phyloP scores from a whole-genome alignment of 2,888 invertebrate genomes.

The Rhingia campestris region DNA sequence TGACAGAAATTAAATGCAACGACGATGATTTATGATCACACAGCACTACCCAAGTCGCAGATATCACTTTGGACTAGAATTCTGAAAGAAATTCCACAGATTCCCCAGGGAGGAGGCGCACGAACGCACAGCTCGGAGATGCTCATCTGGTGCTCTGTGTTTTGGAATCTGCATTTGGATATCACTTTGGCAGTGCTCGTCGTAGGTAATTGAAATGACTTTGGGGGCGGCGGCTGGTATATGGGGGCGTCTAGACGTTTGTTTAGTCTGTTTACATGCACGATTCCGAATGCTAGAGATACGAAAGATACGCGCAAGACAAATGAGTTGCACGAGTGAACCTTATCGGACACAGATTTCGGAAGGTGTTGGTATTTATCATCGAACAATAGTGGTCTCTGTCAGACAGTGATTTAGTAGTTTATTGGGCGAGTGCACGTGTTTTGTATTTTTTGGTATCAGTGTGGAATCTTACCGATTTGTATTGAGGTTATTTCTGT shows the following conservation, averaged over 20 bases:
- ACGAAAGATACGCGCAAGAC: conserved; percentile 38
- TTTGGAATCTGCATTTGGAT: conserved; percentile 34
- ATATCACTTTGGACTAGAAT: conserved; percentile 39
- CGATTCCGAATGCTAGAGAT: conserved; percentile 19
- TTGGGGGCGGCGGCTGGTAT: conserved; percentile 32
- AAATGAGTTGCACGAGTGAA: conserved; percentile 30
- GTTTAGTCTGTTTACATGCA: conserved; percentile 32
- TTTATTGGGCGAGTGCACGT: conserved; percentile 25
- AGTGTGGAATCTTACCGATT: conserved; percentile 19
- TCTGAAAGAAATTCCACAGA: conserved; percentile 18
- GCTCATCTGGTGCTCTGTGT: conserved; percentile 18
- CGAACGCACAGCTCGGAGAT: neutral
- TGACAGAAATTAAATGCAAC: conserved; percentile 46
- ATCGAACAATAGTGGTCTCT: conserved; percentile 50
- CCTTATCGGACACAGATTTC: conserved; percentile 54
- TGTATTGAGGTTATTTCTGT: neutral
- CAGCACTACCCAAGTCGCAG: conserved; percentile 26
- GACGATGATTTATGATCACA: conserved; percentile 63
- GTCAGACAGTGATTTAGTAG: neutral
- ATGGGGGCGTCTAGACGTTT: conserved; percentile 66
- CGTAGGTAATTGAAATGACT: conserved; percentile 68
- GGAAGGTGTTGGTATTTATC: conserved; percentile 63
- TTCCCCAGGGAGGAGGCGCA: conserved; percentile 15
- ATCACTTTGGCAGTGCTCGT: neutral
- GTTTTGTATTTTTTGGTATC: conserved; percentile 2